Percentiles rank a stretch among this genome's conserved stretches.
Evolutionary conservation across 2,888 invertebrate species (phyloP).

Genomic region (Rotaria sp.): DNA sequence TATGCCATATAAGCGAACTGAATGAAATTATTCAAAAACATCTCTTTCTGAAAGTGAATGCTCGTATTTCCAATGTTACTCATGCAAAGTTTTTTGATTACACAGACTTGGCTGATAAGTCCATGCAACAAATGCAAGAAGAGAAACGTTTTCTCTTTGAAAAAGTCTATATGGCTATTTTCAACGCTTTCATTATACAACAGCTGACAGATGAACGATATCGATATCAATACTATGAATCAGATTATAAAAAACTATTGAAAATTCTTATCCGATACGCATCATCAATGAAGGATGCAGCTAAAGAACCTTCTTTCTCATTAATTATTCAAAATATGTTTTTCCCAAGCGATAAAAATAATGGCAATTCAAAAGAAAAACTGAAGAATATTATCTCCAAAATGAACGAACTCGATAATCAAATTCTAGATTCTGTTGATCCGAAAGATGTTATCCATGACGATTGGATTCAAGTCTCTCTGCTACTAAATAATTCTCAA

Average conservation of each 20-base stretch:
- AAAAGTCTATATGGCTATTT: not conserved
- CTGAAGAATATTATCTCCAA: not conserved
- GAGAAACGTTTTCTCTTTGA: not conserved
- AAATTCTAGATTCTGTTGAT: not conserved
- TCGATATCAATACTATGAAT: not conserved
- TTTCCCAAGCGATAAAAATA: not conserved
- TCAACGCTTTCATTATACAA: not conserved
- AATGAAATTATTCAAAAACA: not conserved
- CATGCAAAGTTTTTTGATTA: not conserved
- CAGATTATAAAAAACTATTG: not conserved
- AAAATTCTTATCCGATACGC: not conserved
- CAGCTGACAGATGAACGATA: not conserved
- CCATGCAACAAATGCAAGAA: not conserved
- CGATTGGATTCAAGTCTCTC: not conserved
- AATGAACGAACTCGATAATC: not conserved
- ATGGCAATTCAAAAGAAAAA: not conserved
- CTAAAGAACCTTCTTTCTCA: slow-evolving; percentile 8
- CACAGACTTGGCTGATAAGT: not conserved
- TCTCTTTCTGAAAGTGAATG: not conserved
- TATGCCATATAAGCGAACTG: not conserved
- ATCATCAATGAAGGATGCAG: not conserved
- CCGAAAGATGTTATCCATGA: not conserved
- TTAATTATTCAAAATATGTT: not conserved
- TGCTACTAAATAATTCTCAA: not conserved
- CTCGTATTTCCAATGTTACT: not conserved